These are phyloP conservation scores for Hippocampus abdominalis DNA, from an alignment of 2,113 vertebrate genomes.

Conservation along the genomic window DNA sequence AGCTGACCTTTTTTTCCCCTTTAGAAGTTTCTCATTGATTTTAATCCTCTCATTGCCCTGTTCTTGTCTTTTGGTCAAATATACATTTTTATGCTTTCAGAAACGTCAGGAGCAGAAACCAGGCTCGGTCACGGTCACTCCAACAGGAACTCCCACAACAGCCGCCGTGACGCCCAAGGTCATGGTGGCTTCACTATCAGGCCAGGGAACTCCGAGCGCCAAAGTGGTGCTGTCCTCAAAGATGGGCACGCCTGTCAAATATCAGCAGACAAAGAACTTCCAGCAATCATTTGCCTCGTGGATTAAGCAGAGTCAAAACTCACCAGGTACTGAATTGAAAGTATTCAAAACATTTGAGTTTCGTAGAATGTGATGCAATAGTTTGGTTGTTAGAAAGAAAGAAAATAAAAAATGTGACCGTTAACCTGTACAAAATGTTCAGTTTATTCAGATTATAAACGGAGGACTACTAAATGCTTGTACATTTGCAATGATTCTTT, in stretches of 20 bases:
- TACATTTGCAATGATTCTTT: neutral
- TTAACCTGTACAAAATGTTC: neutral
- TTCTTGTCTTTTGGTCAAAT: neutral
- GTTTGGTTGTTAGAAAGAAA: neutral
- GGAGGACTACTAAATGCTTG: neutral
- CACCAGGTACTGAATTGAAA: constrained; percentile 74
- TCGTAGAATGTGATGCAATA: neutral
- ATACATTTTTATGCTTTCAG: constrained; percentile 59
- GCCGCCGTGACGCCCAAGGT: constrained; percentile 81
- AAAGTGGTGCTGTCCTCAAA: constrained; percentile 95
- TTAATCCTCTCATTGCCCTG: neutral
- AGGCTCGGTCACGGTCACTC: constrained; percentile 61
- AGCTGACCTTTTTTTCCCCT: neutral
- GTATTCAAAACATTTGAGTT: neutral
- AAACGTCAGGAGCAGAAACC: constrained; percentile 94
- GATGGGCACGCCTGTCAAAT: constrained; percentile 94
- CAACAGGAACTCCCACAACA: constrained; percentile 73
- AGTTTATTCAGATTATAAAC: neutral
- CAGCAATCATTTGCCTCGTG: constrained; percentile 97
- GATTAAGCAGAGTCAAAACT: constrained; percentile 96
- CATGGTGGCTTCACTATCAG: constrained; percentile 64
- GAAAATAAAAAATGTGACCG: neutral
- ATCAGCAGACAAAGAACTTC: constrained; percentile 98
- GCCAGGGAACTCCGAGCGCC: constrained; percentile 82
- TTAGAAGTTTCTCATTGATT: neutral